Percentiles rank a stretch among this genome's conserved stretches.
phyloP scores from a whole-genome alignment of 2,797 vertebrate genomes.

The Urophycis tenuis region DNA sequence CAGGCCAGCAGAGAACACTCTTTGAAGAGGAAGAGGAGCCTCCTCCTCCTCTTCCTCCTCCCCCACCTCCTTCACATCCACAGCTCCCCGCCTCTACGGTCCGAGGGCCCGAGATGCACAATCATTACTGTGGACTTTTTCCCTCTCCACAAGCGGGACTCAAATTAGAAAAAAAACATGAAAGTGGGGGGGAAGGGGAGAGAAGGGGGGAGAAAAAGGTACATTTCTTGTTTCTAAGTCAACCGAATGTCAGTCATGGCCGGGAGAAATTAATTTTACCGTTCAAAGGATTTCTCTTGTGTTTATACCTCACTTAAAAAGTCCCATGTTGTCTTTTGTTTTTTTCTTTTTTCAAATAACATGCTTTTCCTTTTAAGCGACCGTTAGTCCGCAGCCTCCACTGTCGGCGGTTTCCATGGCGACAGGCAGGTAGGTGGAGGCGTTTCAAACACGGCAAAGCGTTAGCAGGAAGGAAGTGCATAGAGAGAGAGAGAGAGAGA shows the following conservation, averaged over 20 bases:
- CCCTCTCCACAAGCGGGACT: no score
- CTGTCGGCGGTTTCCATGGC: background rate
- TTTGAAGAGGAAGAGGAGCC: background rate
- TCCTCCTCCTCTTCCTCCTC: background rate
- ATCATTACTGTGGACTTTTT: no score
- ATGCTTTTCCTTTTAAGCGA: constrained; percentile 3
- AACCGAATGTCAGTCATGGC: background rate
- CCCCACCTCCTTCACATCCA: background rate
- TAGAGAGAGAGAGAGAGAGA: no score
- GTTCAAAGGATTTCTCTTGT: background rate
- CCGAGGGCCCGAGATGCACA: no score
- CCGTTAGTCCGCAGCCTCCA: background rate
- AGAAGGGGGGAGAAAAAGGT: background rate
- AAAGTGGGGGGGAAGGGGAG: no score
- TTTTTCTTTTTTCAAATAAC: background rate
- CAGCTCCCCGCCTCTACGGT: background rate
- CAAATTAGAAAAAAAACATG: no score
- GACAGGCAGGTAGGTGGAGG: background rate
- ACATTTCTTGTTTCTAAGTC: background rate
- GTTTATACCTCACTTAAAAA: background rate
- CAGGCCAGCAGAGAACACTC: background rate
- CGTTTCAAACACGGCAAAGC: no score
- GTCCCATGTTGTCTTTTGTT: background rate
- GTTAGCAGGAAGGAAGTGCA: no score
- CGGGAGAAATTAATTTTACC: background rate